These are phyloP conservation scores for Menidia menidia DNA, from an alignment of 2,797 vertebrate genomes.

Conservation along the genomic window DNA sequence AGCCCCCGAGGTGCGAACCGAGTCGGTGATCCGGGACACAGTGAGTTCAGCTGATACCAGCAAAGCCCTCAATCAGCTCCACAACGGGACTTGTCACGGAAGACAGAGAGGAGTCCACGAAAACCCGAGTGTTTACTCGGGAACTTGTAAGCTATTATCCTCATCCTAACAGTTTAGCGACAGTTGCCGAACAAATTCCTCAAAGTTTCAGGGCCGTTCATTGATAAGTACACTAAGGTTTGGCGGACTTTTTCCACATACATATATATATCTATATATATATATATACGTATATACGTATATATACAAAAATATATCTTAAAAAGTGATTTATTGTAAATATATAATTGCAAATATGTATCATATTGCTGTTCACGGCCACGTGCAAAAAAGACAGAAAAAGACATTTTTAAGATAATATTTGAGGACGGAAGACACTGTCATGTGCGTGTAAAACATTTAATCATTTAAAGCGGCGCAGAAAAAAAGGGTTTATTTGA, in stretches of 20 bases:
- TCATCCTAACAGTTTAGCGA: conserved; percentile 25
- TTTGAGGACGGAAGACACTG: conserved; percentile 87
- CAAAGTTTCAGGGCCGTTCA: conserved; percentile 67
- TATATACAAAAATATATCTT: background rate
- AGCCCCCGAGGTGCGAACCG: conserved; percentile 5
- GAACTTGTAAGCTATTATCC: background rate
- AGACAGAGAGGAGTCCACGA: conserved; percentile 12
- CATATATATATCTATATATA: conserved; percentile 36
- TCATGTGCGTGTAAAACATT: conserved; percentile 84
- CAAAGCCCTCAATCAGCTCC: conserved; percentile 38
- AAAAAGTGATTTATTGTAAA: conserved; percentile 91
- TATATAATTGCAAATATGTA: conserved; percentile 90
- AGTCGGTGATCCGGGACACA: conserved; percentile 6
- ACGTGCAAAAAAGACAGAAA: conserved; percentile 78
- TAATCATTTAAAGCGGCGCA: conserved; percentile 86
- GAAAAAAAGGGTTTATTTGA: conserved; percentile 91
- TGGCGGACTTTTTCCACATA: conserved; percentile 73
- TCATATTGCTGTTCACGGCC: conserved; percentile 81
- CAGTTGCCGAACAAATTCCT: conserved; percentile 49
- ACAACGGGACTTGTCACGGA: conserved; percentile 6
- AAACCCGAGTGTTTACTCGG: conserved; percentile 6
- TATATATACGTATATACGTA: conserved; percentile 66
- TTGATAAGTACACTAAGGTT: conserved; percentile 53
- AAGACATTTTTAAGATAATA: conserved; percentile 73
- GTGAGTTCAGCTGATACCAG: conserved; percentile 31